These are phyloP conservation scores for Trachemys scripta DNA, from an alignment of 2,113 vertebrate genomes.

Conservation along the genomic window DNA sequence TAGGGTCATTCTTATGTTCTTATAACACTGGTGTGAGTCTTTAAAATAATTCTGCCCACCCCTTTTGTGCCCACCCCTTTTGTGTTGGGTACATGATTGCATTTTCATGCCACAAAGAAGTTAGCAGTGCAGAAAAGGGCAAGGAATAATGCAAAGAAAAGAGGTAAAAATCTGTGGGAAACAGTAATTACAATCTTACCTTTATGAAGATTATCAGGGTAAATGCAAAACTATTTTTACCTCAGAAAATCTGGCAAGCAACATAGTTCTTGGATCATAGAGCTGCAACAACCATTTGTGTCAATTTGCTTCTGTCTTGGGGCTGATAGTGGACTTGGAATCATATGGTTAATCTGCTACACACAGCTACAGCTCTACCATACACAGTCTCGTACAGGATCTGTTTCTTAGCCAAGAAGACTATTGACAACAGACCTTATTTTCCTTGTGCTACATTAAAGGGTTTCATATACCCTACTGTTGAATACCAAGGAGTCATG, in stretches of 20 bases:
- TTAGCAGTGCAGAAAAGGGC: neutral
- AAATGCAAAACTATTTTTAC: conserved; percentile 57
- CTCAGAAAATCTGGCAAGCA: conserved; percentile 70
- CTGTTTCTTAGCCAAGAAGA: conserved; percentile 31
- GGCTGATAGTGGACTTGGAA: conserved; percentile 5
- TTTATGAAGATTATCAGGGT: conserved; percentile 51
- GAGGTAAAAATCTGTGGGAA: conserved; percentile 7
- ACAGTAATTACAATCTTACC: conserved; percentile 52
- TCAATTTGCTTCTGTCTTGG: conserved; percentile 71
- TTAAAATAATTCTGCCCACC: neutral
- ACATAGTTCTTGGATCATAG: conserved; percentile 72
- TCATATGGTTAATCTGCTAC: conserved; percentile 72
- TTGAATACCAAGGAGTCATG: neutral
- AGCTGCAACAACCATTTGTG: conserved; percentile 58
- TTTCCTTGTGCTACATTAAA: neutral
- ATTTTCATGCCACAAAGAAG: neutral
- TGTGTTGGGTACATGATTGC: neutral
- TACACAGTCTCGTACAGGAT: neutral
- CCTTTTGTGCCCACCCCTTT: neutral
- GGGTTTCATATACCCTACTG: neutral
- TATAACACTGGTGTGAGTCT: neutral
- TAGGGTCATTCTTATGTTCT: too few relatives aligned
- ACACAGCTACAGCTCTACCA: conserved; percentile 59
- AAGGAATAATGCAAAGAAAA: conserved; percentile 36
- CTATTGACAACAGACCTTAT: conserved; percentile 28